Conservation (phyloP, 1,140 invertebrate genomes). For the Drosophila cardini region DNA sequence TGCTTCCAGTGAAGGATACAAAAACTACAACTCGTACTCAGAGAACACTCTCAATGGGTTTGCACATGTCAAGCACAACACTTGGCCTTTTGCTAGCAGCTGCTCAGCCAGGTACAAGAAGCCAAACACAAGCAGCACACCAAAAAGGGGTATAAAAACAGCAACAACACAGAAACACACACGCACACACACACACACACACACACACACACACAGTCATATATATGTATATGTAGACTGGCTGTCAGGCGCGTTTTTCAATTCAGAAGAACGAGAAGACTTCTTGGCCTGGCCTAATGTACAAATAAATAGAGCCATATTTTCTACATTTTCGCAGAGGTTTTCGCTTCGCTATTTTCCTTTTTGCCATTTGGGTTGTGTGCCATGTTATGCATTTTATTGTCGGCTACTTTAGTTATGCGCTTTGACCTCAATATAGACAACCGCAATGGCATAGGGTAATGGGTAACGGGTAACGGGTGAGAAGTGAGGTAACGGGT, state of each 20-base stretch:
- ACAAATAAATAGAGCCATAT: constrained; percentile 79
- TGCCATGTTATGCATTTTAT: constrained; percentile 80
- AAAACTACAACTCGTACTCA: constrained; percentile 47
- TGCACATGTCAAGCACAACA: constrained; percentile 77
- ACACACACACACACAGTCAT: constrained; percentile 13
- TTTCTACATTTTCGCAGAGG: constrained; percentile 70
- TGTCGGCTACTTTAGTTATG: constrained; percentile 83
- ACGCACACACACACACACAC: constrained; percentile 30
- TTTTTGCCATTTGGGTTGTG: constrained; percentile 40
- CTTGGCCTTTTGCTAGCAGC: constrained; percentile 77
- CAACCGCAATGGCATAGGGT: constrained; percentile 10
- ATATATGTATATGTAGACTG: background rate
- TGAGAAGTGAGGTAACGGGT: background rate
- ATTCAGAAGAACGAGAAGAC: constrained; percentile 27
- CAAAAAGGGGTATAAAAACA: constrained; percentile 3
- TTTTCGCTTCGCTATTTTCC: constrained; percentile 12
- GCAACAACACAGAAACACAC: constrained; percentile 1
- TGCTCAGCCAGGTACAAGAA: constrained; percentile 64
- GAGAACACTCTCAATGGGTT: constrained; percentile 43
- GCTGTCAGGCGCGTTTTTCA: constrained; percentile 47
- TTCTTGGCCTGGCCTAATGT: constrained; percentile 67
- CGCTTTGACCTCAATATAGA: constrained; percentile 80
- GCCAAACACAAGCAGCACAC: background rate
- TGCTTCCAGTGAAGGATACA: constrained; percentile 26
- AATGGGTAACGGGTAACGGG: background rate